Evolutionary conservation across 64 coral and sea anemone genomes (phyloP), one percentile per base, ranked within the genome.

Genomic region (Actinia tenebrosa): DNA sequence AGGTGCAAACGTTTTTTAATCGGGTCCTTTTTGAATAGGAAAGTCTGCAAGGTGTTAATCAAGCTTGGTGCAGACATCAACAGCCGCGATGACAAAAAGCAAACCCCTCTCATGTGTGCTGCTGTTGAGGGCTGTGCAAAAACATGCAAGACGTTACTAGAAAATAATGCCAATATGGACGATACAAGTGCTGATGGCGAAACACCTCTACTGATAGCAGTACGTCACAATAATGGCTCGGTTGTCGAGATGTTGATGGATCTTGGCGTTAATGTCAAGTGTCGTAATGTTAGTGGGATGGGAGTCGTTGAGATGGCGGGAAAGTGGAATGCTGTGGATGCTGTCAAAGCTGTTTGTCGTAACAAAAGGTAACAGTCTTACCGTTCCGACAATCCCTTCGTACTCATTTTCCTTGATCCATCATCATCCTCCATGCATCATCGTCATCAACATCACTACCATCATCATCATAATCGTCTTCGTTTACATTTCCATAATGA

Each of bases 101-200:
- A 75, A 77, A 92, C 93, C 45, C 89, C 93, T 7, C 64, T 95
- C 1, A 95, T 95, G 86, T 89, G 72, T 80, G 90, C 93, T 87
- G 79, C 90, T 1, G 63, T 82, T 45, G 63, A 50, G 42, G 84
- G 90, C 25, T 79, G 84, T 53, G 16, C 66, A 19, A 92, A 95
- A 86, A 89, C 89, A 71, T 86, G 64, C 0, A 54, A 91, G 42
- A 56, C 44, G 22, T 44, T 95, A 2, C 78, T 95, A 2, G 69
- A 95, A 26, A 82, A 77, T 78, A 89, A 87, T 16, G 93, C 93
- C 3, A 86, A 86, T 10, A 75, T 86, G 15, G 93, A 95, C 69
- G 83, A 85, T 64, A 45, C 27, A 14, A 85, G 19, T 15, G 15
- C 0, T 14, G 25, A 61, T 16, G 83, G 83, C 1, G 86, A 91